These are phyloP conservation scores for Dendrolimus pini DNA, from an alignment of 2,888 invertebrate species.

Conservation along the genomic window DNA sequence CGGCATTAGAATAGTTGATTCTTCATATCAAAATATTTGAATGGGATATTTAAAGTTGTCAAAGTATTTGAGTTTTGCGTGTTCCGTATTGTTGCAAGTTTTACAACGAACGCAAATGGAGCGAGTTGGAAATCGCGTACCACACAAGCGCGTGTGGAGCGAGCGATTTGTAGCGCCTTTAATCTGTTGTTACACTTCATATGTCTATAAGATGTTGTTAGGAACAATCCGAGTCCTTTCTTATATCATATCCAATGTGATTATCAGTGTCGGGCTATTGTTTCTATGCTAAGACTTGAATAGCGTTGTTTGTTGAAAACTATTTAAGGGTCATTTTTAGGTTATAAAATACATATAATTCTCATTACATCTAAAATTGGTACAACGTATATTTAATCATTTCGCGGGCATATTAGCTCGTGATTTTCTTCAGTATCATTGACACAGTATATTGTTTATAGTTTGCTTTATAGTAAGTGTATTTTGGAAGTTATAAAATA, in stretches of 20 bases:
- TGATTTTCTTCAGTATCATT: too few species aligned
- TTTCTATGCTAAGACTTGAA: constrained; percentile 50
- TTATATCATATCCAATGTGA: constrained; percentile 16
- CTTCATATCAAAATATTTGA: constrained; percentile 64
- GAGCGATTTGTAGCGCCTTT: constrained; percentile 11
- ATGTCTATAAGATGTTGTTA: constrained; percentile 54
- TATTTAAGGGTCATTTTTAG: constrained; percentile 48
- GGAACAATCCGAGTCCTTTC: constrained; percentile 24
- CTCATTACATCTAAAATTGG: constrained; percentile 24
- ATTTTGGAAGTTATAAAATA: neutral
- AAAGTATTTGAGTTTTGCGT: constrained; percentile 24
- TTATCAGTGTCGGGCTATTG: constrained; percentile 21
- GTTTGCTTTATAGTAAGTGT: constrained; percentile 9
- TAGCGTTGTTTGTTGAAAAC: constrained; percentile 61
- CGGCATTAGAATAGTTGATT: constrained; percentile 51
- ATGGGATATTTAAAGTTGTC: constrained; percentile 41
- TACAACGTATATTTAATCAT: neutral
- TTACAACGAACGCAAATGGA: constrained; percentile 44
- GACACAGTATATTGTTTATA: too few species aligned
- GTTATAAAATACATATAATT: constrained; percentile 19
- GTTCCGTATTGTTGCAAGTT: constrained; percentile 35
- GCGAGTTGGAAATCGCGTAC: constrained; percentile 7
- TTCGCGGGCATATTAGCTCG: too few species aligned
- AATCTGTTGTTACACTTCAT: constrained; percentile 50
- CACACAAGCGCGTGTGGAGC: constrained; percentile 12